Percentiles rank a stretch among this genome's conserved stretches.
Evolutionary conservation across 1,140 invertebrate genomes (phyloP).

Genomic region (Ceratina australensis): DNA sequence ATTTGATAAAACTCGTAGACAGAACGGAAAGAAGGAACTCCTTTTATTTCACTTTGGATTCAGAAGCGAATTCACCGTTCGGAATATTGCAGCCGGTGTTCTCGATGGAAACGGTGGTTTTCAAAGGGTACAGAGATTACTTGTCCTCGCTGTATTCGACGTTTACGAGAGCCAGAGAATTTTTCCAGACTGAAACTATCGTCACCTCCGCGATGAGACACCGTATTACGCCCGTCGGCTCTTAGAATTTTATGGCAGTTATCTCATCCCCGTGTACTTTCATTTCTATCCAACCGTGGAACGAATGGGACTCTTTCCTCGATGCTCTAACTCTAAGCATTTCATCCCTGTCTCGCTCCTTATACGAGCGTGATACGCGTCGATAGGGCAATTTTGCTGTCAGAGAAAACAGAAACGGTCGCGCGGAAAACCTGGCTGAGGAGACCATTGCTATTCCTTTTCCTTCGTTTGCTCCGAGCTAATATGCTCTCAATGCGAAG

Average conservation of each 20-base stretch:
- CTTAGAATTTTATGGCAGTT: not conserved
- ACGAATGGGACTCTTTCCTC: conserved; percentile 1
- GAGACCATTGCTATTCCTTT: not conserved
- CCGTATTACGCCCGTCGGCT: not conserved
- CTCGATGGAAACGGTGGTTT: no score
- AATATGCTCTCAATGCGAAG: not conserved
- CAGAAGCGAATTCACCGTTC: no score
- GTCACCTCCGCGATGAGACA: not conserved
- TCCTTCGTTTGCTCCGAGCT: not conserved
- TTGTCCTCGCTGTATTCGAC: no score
- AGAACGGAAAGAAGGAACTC: no score
- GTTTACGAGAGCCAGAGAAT: not conserved
- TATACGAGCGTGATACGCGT: not conserved
- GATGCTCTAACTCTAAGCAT: not conserved
- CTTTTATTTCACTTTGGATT: no score
- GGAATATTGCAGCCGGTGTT: no score
- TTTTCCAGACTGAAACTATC: not conserved
- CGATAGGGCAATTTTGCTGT: conserved; percentile 13
- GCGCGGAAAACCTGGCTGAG: not conserved
- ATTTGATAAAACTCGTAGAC: no score
- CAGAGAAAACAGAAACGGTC: conserved; percentile 10
- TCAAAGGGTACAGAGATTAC: no score
- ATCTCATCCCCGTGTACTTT: no score
- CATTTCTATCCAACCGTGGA: not conserved
- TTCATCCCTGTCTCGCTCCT: not conserved